Conservation (phyloP, 2,113 vertebrate genomes). For the Eupsittula cactorum region DNA sequence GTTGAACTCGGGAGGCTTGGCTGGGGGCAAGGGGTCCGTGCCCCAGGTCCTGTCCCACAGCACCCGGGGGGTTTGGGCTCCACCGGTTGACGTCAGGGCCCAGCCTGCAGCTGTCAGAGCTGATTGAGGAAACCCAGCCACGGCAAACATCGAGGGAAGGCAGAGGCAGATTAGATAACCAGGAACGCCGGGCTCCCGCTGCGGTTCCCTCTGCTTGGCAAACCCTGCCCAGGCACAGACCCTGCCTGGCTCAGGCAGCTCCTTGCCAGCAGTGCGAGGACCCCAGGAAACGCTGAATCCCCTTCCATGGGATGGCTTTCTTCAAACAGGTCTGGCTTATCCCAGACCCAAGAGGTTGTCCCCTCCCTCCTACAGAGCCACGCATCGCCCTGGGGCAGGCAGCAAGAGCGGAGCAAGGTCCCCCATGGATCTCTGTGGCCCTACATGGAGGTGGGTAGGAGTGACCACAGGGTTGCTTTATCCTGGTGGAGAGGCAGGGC, state of each 20-base stretch:
- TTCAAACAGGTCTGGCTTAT: neutral
- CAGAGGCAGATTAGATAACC: constrained; percentile 55
- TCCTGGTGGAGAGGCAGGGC: neutral
- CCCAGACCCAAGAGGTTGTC: accelerated
- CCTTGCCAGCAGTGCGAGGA: neutral
- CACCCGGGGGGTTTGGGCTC: neutral
- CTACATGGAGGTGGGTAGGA: neutral
- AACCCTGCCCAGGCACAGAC: neutral
- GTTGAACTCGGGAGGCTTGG: accelerated
- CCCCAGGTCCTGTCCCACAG: neutral
- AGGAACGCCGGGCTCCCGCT: neutral
- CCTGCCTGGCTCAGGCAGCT: accelerated
- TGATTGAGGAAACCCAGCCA: constrained; percentile 61
- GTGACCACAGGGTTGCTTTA: accelerated
- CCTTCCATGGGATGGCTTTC: accelerated
- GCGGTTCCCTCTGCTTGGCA: neutral
- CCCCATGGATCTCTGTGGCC: neutral
- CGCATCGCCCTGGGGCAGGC: neutral
- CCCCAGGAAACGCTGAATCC: neutral
- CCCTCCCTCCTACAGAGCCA: neutral
- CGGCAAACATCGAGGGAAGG: neutral
- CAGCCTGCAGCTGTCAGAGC: constrained; percentile 66
- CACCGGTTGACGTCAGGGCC: neutral
- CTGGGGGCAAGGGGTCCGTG: neutral
- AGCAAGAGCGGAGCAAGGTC: neutral